These are phyloP conservation scores for Ctena decussata DNA, from an alignment of 2,888 invertebrate species.

Conservation along the genomic window DNA sequence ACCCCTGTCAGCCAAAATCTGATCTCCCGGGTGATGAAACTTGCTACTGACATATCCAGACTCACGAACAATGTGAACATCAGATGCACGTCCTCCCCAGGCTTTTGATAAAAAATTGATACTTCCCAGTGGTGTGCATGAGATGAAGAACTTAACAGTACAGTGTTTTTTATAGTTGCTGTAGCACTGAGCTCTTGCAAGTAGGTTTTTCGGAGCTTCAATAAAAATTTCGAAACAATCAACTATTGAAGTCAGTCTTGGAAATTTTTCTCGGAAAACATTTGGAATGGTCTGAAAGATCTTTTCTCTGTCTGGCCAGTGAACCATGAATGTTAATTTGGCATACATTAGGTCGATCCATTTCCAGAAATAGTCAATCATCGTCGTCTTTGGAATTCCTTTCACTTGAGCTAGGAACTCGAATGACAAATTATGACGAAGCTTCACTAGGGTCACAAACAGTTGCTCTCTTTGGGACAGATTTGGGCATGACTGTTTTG, in stretches of 20 bases:
- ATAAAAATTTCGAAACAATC: slow-evolving; percentile 58
- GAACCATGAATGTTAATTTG: slow-evolving; percentile 44
- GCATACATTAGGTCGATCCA: slow-evolving; percentile 47
- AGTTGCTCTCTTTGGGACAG: slow-evolving; percentile 18
- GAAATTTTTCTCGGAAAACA: slow-evolving; percentile 34
- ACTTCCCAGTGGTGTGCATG: slow-evolving; percentile 43
- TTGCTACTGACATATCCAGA: slow-evolving; percentile 50
- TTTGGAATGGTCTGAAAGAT: slow-evolving; percentile 24
- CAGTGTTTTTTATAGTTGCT: slow-evolving; percentile 51
- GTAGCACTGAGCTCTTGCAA: slow-evolving; percentile 41
- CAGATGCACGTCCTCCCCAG: slow-evolving; percentile 66
- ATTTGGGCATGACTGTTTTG: background rate
- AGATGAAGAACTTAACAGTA: slow-evolving; percentile 48
- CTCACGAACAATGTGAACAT: slow-evolving; percentile 51
- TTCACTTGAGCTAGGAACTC: slow-evolving; percentile 29
- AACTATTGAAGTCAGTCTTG: slow-evolving; percentile 38
- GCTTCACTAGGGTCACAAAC: slow-evolving; percentile 50
- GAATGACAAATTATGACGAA: slow-evolving; percentile 45
- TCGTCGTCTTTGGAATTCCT: slow-evolving; percentile 18
- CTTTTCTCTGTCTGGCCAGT: slow-evolving; percentile 49
- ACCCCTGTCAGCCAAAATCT: slow-evolving; percentile 65
- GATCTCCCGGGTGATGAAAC: slow-evolving; percentile 58
- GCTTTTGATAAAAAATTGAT: slow-evolving; percentile 57
- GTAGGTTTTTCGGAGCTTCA: slow-evolving; percentile 32
- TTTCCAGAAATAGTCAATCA: slow-evolving; percentile 48